These are phyloP conservation scores for Syrphus vitripennis DNA, from an alignment of 2,888 invertebrate genomes.

Conservation along the genomic window DNA sequence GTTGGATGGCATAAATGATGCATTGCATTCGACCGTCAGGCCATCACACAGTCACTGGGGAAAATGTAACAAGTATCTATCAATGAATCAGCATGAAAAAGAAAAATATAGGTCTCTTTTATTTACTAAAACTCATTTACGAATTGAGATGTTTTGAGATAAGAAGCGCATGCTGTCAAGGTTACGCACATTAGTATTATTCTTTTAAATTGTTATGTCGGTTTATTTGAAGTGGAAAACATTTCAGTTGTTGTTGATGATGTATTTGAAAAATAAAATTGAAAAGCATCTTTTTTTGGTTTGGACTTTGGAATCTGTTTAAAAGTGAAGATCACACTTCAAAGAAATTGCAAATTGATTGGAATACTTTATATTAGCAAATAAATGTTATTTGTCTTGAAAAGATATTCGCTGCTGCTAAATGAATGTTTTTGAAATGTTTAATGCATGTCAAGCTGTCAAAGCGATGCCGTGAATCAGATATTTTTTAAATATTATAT, in stretches of 20 bases:
- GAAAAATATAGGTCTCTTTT: conserved; percentile 35
- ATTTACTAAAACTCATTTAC: conserved; percentile 15
- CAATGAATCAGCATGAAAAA: conserved; percentile 45
- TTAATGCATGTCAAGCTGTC: conserved; percentile 14
- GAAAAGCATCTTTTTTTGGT: not conserved
- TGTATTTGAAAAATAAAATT: not conserved
- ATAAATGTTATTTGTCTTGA: not conserved
- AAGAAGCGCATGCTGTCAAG: conserved; percentile 49
- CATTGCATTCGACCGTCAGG: conserved; percentile 46
- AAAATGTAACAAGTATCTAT: conserved; percentile 27
- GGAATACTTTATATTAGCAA: not conserved
- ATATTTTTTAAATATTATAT: not conserved
- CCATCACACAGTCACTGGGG: not conserved
- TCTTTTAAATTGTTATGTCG: not conserved
- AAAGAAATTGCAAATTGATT: conserved; percentile 6
- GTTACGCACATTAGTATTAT: conserved; percentile 22
- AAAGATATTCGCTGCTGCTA: not conserved
- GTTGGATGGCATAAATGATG: conserved; percentile 44
- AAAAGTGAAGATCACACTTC: not conserved
- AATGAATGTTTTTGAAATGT: not conserved
- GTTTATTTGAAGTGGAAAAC: conserved; percentile 2
- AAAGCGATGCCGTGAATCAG: not conserved
- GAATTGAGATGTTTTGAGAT: conserved; percentile 44
- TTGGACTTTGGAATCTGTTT: not conserved
- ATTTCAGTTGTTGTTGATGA: not conserved